A percentile compares a stretch with the other conserved stretches of the same genome.
These are phyloP conservation scores for Chaetorhynchus papuensis DNA, from an alignment of 2,113 vertebrate species.

Conservation along the genomic window DNA sequence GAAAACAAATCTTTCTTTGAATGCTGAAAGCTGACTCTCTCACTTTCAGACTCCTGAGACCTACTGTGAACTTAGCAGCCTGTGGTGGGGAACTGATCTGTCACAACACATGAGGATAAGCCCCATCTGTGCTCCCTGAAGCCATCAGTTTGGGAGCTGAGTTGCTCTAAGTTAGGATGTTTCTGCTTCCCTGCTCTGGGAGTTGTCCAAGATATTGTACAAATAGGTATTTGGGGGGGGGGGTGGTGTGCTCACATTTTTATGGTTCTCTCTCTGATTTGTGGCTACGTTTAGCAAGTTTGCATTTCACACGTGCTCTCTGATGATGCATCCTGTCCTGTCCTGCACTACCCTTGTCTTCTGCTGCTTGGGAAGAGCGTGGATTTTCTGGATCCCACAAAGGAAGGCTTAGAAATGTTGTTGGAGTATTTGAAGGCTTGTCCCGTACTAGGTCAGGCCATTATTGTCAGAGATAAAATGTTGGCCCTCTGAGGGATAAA, in stretches of 20 bases:
- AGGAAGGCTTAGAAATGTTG: neutral
- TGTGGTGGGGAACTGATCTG: slow-evolving; percentile 3
- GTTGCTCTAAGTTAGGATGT: neutral
- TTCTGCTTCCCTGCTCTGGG: neutral
- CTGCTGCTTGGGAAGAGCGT: neutral
- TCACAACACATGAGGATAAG: neutral
- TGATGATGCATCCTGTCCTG: neutral
- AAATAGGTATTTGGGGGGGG: neutral
- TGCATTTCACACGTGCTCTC: neutral
- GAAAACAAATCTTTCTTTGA: neutral
- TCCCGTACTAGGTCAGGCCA: neutral
- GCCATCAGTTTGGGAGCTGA: neutral
- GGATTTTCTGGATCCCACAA: neutral
- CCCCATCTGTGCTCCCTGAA: slow-evolving; percentile 21
- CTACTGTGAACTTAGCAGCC: slow-evolving; percentile 27
- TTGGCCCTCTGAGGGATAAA: neutral
- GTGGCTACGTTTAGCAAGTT: neutral
- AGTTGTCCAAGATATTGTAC: neutral
- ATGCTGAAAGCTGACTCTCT: neutral
- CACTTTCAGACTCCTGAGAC: slow-evolving; percentile 6
- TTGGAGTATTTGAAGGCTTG: neutral
- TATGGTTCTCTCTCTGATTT: neutral
- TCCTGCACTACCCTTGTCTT: neutral
- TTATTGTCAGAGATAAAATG: neutral
- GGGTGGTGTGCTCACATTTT: neutral